Conservation (phyloP, 2,113 vertebrate genomes). For the Gallinago jamesoni region DNA sequence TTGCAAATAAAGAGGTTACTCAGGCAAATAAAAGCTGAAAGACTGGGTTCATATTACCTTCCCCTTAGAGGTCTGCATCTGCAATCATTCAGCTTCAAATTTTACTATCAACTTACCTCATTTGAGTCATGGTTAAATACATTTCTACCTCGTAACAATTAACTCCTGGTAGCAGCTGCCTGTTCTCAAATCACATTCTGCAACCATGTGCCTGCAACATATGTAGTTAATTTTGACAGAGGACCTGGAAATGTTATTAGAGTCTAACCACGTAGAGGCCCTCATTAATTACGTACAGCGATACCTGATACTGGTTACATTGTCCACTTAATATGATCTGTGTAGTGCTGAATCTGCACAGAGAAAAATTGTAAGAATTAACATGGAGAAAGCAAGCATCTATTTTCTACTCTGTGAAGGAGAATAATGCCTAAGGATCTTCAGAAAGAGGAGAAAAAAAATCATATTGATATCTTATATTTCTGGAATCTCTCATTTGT, state of each 20-base stretch:
- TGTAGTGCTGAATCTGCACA: neutral
- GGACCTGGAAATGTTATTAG: neutral
- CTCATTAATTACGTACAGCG: neutral
- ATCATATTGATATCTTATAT: neutral
- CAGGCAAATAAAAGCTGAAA: neutral
- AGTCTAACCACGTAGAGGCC: neutral
- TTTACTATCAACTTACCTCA: neutral
- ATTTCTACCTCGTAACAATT: neutral
- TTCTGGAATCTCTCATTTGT: neutral
- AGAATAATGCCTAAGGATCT: neutral
- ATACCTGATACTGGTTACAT: neutral
- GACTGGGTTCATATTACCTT: neutral
- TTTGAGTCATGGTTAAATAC: neutral
- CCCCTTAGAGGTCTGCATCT: neutral
- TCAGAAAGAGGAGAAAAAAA: neutral
- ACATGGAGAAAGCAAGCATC: neutral
- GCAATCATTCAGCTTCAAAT: neutral
- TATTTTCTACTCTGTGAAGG: neutral
- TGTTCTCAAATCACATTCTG: conserved; percentile 23
- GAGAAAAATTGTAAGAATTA: neutral
- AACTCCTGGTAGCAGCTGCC: conserved; percentile 2
- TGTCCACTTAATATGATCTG: neutral
- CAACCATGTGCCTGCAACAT: neutral
- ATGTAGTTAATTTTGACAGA: conserved; percentile 4
- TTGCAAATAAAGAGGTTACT: neutral